Evolutionary conservation across 1,140 invertebrate genomes (phyloP).

Genomic region (Leptinotarsa defecta): DNA sequence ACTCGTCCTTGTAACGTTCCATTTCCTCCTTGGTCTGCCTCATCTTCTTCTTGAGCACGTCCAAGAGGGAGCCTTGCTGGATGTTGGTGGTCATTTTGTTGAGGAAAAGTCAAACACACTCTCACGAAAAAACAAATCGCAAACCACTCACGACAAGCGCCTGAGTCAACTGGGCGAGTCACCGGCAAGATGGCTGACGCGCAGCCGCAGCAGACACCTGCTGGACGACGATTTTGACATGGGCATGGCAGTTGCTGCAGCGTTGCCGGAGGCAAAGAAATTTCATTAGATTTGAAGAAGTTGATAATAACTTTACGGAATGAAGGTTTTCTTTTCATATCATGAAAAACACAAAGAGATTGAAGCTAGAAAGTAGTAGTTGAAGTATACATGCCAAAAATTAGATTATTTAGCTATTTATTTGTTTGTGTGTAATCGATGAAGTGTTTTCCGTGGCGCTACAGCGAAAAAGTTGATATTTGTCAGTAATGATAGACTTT

Average conservation of each 20-base stretch:
- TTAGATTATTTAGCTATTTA: too few relatives aligned
- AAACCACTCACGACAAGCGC: slow-evolving; percentile 16
- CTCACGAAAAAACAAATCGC: slow-evolving; percentile 13
- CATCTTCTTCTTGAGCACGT: slow-evolving; percentile 99
- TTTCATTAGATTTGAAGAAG: too few relatives aligned
- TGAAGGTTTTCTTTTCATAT: too few relatives aligned
- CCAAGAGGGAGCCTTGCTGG: slow-evolving; percentile 84
- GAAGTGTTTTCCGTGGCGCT: too few relatives aligned
- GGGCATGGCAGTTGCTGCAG: neutral
- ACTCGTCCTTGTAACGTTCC: slow-evolving; percentile 96
- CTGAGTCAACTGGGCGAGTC: slow-evolving; percentile 43
- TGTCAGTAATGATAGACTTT: too few relatives aligned
- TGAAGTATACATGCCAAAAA: too few relatives aligned
- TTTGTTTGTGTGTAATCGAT: too few relatives aligned
- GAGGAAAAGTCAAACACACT: slow-evolving; percentile 29
- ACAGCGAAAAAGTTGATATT: too few relatives aligned
- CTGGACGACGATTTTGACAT: neutral
- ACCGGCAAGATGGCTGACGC: slow-evolving; percentile 40
- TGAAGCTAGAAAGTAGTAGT: too few relatives aligned
- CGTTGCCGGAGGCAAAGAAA: too few relatives aligned
- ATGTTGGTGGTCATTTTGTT: slow-evolving; percentile 79
- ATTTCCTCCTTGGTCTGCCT: slow-evolving; percentile 96
- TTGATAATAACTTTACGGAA: too few relatives aligned
- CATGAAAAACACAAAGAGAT: too few relatives aligned
- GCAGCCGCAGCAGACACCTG: slow-evolving; percentile 38